A percentile compares a stretch with the other conserved stretches of the same genome.
phyloP scores from a whole-genome alignment of 2,113 vertebrate genomes.

The Plecturocebus donacophilus region DNA sequence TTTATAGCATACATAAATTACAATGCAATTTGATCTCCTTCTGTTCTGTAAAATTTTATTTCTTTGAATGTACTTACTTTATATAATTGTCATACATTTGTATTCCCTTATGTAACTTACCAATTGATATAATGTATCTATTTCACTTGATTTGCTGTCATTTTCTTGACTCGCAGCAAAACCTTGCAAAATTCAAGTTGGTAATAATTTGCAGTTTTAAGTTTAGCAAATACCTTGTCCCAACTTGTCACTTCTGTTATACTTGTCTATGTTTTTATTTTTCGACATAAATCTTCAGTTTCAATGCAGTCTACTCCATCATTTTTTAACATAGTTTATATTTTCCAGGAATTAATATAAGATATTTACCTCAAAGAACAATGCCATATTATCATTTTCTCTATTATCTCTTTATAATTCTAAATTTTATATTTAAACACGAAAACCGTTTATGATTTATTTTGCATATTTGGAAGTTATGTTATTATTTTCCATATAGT shows the following conservation, averaged over 20 bases:
- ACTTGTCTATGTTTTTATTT: background rate
- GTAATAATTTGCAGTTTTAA: slow-evolving; percentile 24
- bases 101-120: slow-evolving; percentile 5
- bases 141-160: slow-evolving; percentile 45
- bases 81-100: slow-evolving; percentile 5
- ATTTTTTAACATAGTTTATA: background rate
- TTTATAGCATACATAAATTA: background rate
- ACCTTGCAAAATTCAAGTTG: background rate
- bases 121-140: background rate
- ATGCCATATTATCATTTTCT: background rate
- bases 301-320: background rate
- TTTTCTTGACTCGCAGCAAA: slow-evolving; percentile 40
- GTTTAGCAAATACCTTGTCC: slow-evolving; percentile 23
- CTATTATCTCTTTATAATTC: background rate
- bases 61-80: background rate
- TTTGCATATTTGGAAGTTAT: background rate
- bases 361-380: background rate
- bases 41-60: background rate
- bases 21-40: background rate
- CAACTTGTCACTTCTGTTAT: background rate
- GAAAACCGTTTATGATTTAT: background rate
- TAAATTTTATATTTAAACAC: background rate
- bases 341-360: background rate
- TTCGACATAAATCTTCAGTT: background rate
- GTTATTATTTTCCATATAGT: background rate